Percentiles rank a stretch among this genome's conserved stretches.
Evolutionary conservation across 2,888 invertebrate species (phyloP).

Genomic region (Kryphioiulus occultus): DNA sequence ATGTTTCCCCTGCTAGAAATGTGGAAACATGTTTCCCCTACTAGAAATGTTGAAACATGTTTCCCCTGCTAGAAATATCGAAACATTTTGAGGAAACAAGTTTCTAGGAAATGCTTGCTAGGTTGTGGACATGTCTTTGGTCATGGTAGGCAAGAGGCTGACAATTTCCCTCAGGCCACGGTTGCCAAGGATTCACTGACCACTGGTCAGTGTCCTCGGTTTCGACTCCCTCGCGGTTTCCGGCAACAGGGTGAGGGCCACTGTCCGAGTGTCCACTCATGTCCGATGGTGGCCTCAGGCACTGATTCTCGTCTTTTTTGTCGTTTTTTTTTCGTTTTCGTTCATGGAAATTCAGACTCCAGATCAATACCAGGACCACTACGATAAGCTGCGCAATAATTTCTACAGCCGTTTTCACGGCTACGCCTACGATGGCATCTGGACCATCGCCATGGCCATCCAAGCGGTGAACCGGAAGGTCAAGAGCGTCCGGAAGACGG

Average conservation of each 20-base stretch:
- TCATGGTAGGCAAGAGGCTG: too few relatives aligned
- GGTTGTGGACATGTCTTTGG: too few relatives aligned
- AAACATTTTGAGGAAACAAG: too few relatives aligned
- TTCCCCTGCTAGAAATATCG: too few relatives aligned
- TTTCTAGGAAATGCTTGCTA: too few relatives aligned
- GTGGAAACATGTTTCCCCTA: too few relatives aligned
- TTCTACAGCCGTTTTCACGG: slow-evolving; percentile 91
- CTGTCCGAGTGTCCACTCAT: not conserved
- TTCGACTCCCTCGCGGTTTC: not conserved
- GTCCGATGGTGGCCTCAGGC: not conserved
- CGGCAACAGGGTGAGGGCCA: not conserved
- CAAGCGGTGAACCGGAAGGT: slow-evolving; percentile 84
- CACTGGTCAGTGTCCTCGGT: not conserved
- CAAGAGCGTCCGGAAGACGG: slow-evolving; percentile 59
- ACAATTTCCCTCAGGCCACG: not conserved
- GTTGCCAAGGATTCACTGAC: not conserved
- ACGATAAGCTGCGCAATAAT: slow-evolving; percentile 78
- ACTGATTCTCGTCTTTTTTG: not conserved
- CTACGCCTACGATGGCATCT: slow-evolving; percentile 98
- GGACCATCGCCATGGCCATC: slow-evolving; percentile 96
- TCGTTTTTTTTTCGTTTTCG: slow-evolving; percentile 6
- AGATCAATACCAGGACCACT: slow-evolving; percentile 84
- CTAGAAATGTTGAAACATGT: too few relatives aligned
- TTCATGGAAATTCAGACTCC: slow-evolving; percentile 74
- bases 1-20: too few relatives aligned